Percentiles rank a stretch among this genome's conserved stretches.
phyloP scores from a whole-genome alignment of 53 echinoderm and acorn worm species.

The Glandiceps talaboti region DNA sequence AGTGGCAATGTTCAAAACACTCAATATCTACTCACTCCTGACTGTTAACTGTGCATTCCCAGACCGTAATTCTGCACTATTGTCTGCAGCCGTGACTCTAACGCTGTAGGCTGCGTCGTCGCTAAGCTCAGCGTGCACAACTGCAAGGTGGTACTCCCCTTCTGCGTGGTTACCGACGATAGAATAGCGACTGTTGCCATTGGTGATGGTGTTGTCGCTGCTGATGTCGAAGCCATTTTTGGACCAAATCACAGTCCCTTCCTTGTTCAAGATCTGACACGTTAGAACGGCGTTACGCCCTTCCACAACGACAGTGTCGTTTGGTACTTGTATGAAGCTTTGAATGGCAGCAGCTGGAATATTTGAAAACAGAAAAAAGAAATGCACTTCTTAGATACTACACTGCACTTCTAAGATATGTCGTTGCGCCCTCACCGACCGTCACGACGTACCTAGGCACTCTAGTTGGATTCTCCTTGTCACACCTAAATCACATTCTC shows the following conservation, averaged over 20 bases:
- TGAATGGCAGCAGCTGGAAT: conserved; percentile 21
- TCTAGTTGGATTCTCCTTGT: too few species aligned
- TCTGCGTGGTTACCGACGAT: not conserved
- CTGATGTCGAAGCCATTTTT: not conserved
- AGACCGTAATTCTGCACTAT: conserved; percentile 38
- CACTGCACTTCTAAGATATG: too few species aligned
- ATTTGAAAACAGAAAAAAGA: too few species aligned
- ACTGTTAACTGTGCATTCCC: conserved; percentile 30
- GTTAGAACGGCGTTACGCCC: conserved; percentile 22
- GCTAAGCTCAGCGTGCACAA: too few species aligned
- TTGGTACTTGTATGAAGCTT: conserved; percentile 39
- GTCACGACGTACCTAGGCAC: too few species aligned
- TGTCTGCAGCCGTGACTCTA: conserved; percentile 52
- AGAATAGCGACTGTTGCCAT: not conserved
- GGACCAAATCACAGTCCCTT: not conserved
- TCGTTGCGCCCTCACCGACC: too few species aligned
- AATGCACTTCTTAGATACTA: too few species aligned
- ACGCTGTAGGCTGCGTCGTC: conserved; percentile 63
- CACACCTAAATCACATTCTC: too few species aligned
- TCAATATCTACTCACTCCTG: conserved; percentile 12
- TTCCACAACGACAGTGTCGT: conserved; percentile 25
- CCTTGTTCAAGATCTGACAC: not conserved
- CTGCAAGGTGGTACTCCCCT: not conserved
- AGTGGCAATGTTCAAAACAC: too few species aligned
- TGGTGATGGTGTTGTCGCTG: not conserved